A percentile compares a stretch with the other conserved stretches of the same genome.
Conservation (phyloP, 2,113 vertebrate genomes). For the Saguinus midas region DNA sequence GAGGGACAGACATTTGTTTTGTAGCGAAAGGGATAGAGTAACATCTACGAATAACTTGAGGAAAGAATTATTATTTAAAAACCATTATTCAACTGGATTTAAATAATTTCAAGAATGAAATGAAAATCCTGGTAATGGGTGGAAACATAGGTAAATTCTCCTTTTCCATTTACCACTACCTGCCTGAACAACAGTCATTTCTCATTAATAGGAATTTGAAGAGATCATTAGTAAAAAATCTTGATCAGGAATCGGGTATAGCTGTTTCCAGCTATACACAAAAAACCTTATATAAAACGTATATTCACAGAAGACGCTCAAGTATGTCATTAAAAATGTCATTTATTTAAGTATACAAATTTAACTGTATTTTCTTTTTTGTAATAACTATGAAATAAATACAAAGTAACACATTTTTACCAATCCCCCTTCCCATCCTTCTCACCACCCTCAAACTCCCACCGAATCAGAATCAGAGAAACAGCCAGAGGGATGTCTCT, state of each 20-base stretch:
- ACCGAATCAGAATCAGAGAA: neutral
- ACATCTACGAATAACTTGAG: neutral
- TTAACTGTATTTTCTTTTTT: neutral
- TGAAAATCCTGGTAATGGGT: neutral
- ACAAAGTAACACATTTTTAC: neutral
- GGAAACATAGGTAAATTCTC: neutral
- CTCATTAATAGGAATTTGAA: slow-evolving; percentile 25
- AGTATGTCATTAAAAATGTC: neutral
- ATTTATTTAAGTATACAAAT: neutral
- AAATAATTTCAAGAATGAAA: slow-evolving; percentile 19
- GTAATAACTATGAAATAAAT: neutral
- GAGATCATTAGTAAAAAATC: neutral
- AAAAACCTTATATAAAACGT: neutral
- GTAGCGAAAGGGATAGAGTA: neutral
- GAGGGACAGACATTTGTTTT: neutral
- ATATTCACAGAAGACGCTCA: neutral
- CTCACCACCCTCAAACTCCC: neutral
- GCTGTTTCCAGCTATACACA: neutral
- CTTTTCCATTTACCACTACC: neutral
- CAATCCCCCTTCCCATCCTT: neutral
- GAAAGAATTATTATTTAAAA: neutral
- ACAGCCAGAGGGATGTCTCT: neutral
- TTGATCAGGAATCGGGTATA: neutral
- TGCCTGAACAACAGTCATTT: neutral
- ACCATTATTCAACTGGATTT: neutral